Evolutionary conservation across 2,888 invertebrate genomes (phyloP).

Genomic region (Octonoba sinensis): DNA sequence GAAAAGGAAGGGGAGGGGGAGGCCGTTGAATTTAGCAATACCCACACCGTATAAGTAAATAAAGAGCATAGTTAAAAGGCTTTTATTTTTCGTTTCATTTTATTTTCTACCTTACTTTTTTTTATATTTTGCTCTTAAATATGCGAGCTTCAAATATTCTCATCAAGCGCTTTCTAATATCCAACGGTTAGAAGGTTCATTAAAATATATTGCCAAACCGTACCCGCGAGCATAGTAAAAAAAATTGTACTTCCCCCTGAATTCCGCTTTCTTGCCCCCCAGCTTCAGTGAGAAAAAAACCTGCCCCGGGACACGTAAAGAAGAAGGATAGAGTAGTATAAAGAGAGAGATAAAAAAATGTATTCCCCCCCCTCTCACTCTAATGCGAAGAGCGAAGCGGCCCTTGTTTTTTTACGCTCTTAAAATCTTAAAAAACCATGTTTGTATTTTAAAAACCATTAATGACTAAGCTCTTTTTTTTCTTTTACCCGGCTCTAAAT

Average conservation of each 20-base stretch:
- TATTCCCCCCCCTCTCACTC: slow-evolving; percentile 15
- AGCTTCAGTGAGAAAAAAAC: slow-evolving; percentile 37
- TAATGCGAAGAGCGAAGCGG: slow-evolving; percentile 61
- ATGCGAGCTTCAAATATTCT: slow-evolving; percentile 63
- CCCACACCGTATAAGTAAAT: slow-evolving; percentile 55
- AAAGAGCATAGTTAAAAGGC: slow-evolving; percentile 63
- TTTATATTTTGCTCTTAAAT: slow-evolving; percentile 47
- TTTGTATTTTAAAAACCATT: slow-evolving; percentile 65
- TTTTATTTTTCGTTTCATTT: slow-evolving; percentile 55
- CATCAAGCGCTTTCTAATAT: slow-evolving; percentile 65
- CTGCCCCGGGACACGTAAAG: slow-evolving; percentile 59
- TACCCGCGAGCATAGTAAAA: slow-evolving; percentile 60
- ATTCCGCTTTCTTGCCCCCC: slow-evolving; percentile 55
- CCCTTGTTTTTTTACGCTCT: slow-evolving; percentile 63
- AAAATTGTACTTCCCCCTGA: slow-evolving; percentile 38
- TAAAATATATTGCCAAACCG: slow-evolving; percentile 64
- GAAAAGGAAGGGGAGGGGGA: slow-evolving; percentile 7
- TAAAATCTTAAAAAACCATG: slow-evolving; percentile 65
- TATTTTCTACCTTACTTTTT: slow-evolving; percentile 24
- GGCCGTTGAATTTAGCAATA: slow-evolving; percentile 59
- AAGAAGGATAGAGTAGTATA: slow-evolving; percentile 56
- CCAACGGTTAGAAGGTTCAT: slow-evolving; percentile 64
- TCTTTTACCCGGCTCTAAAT: slow-evolving; percentile 54
- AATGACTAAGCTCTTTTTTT: slow-evolving; percentile 63
- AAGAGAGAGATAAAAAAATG: slow-evolving; percentile 46